Percentiles rank a stretch among this genome's conserved stretches.
These are phyloP conservation scores for Crossocerus cetratus DNA, from an alignment of 2,888 invertebrate genomes.

Conservation along the genomic window DNA sequence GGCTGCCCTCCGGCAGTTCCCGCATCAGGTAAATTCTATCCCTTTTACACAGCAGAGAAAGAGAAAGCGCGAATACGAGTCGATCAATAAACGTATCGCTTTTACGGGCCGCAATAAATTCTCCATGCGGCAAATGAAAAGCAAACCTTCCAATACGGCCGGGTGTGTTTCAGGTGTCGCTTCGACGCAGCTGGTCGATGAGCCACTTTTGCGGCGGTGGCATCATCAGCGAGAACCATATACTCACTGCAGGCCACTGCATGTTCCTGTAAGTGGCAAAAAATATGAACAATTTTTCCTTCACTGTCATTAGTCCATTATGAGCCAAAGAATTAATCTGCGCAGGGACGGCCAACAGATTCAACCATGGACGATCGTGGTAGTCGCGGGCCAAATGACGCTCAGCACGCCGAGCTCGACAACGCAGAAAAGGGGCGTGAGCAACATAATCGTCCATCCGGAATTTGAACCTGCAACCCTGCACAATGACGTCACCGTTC, in stretches of 20 bases:
- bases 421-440: slow-evolving; percentile 56
- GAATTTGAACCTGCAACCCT: slow-evolving; percentile 36
- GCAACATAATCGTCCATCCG: slow-evolving; percentile 51
- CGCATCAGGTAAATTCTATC: slow-evolving; percentile 55
- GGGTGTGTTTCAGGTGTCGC: slow-evolving; percentile 59
- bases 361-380: slow-evolving; percentile 47
- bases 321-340: neutral
- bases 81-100: neutral
- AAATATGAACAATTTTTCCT: too few relatives aligned
- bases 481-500: slow-evolving; percentile 66
- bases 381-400: slow-evolving; percentile 61
- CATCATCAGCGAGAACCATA: slow-evolving; percentile 51
- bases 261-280: slow-evolving; percentile 54
- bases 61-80: neutral
- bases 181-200: slow-evolving; percentile 51
- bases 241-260: slow-evolving; percentile 69
- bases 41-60: neutral
- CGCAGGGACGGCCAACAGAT: slow-evolving; percentile 12
- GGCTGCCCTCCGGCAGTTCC: slow-evolving; percentile 57
- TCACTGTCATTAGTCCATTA: neutral
- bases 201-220: slow-evolving; percentile 69
- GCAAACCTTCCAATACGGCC: neutral
- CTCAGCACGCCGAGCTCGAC: slow-evolving; percentile 26
- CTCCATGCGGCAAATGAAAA: too few relatives aligned
- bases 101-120: too few relatives aligned